phyloP scores from a whole-genome alignment of 2,888 invertebrate genomes.

The Cantharis nigra region DNA sequence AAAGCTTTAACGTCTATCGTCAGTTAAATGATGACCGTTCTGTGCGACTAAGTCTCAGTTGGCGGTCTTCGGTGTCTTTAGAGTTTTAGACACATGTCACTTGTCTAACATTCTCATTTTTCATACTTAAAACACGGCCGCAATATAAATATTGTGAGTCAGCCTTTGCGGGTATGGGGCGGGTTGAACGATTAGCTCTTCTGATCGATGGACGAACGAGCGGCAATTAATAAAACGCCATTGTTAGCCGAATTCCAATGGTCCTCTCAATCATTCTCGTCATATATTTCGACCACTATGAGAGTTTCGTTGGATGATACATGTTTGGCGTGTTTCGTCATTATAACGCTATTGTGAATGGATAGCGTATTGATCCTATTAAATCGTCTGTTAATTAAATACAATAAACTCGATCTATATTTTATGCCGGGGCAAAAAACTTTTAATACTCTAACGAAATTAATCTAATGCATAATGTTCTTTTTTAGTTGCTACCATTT shows the following conservation, averaged over 20 bases:
- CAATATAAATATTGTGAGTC: conserved; percentile 53
- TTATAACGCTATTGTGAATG: neutral
- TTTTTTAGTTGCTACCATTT: neutral
- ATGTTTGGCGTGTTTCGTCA: conserved; percentile 10
- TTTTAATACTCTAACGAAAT: neutral
- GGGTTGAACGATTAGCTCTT: conserved; percentile 41
- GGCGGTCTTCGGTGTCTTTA: conserved; percentile 44
- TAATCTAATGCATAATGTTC: neutral
- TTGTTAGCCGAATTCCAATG: conserved; percentile 25
- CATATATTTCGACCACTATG: conserved; percentile 15
- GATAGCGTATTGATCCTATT: neutral
- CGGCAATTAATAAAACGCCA: conserved; percentile 29
- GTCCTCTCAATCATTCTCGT: conserved; percentile 27
- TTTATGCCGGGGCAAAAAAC: neutral
- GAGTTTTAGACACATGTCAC: conserved; percentile 41
- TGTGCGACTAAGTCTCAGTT: conserved; percentile 30
- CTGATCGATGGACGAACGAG: conserved; percentile 44
- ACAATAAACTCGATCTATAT: neutral
- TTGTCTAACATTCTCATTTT: conserved; percentile 45
- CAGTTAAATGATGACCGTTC: conserved; percentile 27
- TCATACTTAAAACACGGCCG: conserved; percentile 44
- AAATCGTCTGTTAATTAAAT: neutral
- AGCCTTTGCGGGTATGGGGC: conserved; percentile 34
- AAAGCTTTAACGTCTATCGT: conserved; percentile 28
- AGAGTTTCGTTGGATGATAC: conserved; percentile 17